Evolutionary conservation across 2,888 invertebrate species (phyloP), one percentile per base, ranked within the genome.

Genomic region (Scaptomyza cyrtandrae): DNA sequence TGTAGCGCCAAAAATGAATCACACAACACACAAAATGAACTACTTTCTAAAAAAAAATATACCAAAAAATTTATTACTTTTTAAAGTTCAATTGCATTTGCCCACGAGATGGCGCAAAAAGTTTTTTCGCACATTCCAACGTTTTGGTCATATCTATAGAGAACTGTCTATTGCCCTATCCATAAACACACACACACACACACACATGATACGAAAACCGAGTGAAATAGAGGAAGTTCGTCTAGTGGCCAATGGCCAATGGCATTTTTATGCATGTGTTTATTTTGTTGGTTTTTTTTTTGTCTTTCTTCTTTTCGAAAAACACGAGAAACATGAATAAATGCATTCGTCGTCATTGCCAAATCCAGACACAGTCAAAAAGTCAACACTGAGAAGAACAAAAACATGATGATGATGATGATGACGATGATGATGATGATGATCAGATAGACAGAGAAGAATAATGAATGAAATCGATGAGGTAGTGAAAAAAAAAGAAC

Each of bases 221-320:
- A 70, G 70, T 46, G 65, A 75, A 65, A 65, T n/a, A 60, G 65
- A 71, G 75, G 71, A 73, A 73, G 71, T 60, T 75, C 71, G 70
- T 48, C 55, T 48, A 69, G 64, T 54, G 19, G 53, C 55, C 37
- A 69, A 71, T 71, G 71, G 71, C 67, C 71, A 74, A 73, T 73
- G 71, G 57, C 66, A 74, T 71, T 74, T 71, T 75, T 61, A 74
- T 75, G 75, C 74, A 75, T 74, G 57, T 75, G 71, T 75, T 71
- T 75, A 71, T 74, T 74, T 75, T 61, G 65, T 75, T 75, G 71
- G 65, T 65, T 74, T 59, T 74, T 65, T 75, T 57, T 70, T 60
- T 66, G 61, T 70, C 49, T n/a, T 60, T 75, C 75, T 70, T 75
- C 41, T 60, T 66, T 66, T 70, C 49, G 57, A 56, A 56, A 56